phyloP scores from a whole-genome alignment of 2,113 vertebrate genomes.

The Phodopus roborovskii region DNA sequence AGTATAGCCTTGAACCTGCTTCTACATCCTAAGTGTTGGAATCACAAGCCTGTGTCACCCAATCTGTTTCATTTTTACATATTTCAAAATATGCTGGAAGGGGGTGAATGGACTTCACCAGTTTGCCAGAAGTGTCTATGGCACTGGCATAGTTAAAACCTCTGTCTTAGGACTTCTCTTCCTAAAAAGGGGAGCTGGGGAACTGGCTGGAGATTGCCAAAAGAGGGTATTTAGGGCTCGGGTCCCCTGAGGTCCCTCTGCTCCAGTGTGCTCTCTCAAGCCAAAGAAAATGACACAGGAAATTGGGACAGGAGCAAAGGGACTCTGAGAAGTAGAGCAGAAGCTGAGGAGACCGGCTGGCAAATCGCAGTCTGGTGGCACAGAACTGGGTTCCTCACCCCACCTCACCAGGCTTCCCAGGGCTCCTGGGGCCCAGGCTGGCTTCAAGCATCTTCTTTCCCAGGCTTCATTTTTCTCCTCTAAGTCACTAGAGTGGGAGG shows the following conservation, averaged over 20 bases:
- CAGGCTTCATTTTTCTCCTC: slow-evolving; percentile 5
- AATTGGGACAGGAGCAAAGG: slow-evolving; percentile 77
- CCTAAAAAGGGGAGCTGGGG: slow-evolving; percentile 4
- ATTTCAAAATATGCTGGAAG: background rate
- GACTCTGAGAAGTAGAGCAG: slow-evolving; percentile 75
- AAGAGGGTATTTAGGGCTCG: slow-evolving; percentile 73
- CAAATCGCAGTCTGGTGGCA: slow-evolving; percentile 18
- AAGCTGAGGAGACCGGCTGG: slow-evolving; percentile 20
- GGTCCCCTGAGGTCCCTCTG: slow-evolving; percentile 60
- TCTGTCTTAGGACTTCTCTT: slow-evolving; percentile 31
- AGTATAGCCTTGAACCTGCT: background rate
- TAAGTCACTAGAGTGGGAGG: background rate
- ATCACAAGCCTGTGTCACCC: background rate
- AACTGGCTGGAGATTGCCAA: slow-evolving; percentile 18
- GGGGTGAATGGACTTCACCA: background rate
- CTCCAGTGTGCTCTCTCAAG: slow-evolving; percentile 42
- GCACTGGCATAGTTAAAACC: slow-evolving; percentile 7
- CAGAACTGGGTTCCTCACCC: slow-evolving; percentile 28
- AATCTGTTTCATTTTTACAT: background rate
- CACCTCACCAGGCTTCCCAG: background rate
- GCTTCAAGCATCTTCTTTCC: background rate
- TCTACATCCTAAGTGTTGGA: background rate
- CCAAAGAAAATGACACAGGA: slow-evolving; percentile 68
- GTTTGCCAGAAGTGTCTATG: background rate
- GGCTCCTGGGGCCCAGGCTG: background rate